Conservation (phyloP, 2,888 invertebrate species). For the Philhelius pedissequus region DNA sequence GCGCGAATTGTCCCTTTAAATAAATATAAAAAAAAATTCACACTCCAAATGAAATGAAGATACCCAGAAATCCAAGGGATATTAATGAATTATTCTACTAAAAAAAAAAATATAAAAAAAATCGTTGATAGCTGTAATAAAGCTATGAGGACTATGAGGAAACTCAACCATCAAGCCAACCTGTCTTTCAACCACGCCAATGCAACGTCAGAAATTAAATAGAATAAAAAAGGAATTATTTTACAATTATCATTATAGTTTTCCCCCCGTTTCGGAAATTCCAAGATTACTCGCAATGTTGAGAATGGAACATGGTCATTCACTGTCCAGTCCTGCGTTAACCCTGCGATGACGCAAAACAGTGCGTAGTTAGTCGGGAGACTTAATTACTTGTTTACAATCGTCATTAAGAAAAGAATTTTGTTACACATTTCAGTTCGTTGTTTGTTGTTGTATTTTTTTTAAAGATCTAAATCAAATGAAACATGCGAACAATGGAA, state of each 20-base stretch:
- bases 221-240: slow-evolving; percentile 37
- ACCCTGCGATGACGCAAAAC: slow-evolving; percentile 20
- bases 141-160: slow-evolving; percentile 19
- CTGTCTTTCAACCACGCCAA: slow-evolving; percentile 29
- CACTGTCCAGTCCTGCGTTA: background rate
- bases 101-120: background rate
- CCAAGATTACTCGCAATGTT: background rate
- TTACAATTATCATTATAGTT: slow-evolving; percentile 55
- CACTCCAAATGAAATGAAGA: slow-evolving; percentile 65
- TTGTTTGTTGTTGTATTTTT: background rate
- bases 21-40: slow-evolving; percentile 49
- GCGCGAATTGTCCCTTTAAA: slow-evolving; percentile 46
- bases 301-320: too few relatives aligned
- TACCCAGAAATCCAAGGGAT: slow-evolving; percentile 58
- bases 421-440: slow-evolving; percentile 30
- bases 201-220: background rate
- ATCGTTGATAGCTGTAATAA: slow-evolving; percentile 27
- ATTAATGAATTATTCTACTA: slow-evolving; percentile 41
- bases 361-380: slow-evolving; percentile 32
- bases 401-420: slow-evolving; percentile 57
- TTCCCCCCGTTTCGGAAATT: slow-evolving; percentile 40
- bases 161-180: slow-evolving; percentile 7
- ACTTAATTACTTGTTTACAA: slow-evolving; percentile 69
- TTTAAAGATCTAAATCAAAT: background rate
- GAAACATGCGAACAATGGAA: background rate